Base-by-base conservation (phyloP, 1,140 invertebrate species). In the Pararge aegeria region DNA sequence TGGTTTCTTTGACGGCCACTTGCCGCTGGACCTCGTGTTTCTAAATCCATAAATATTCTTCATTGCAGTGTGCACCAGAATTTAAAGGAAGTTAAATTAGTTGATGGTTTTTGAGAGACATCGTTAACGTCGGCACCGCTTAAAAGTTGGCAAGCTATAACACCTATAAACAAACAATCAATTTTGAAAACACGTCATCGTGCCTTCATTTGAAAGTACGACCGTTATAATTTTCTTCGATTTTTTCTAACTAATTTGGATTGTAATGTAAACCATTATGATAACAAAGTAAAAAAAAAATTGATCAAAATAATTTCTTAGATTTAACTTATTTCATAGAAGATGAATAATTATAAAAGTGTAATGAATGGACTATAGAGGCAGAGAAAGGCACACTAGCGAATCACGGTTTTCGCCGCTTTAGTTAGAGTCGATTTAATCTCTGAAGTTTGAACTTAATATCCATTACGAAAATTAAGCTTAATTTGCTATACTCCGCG, bases 1-100 rank as follows among this genome's bases (percentile, higher is more conserved):
- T 68, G 63, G 62, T 42, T 59, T 51, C 63, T 65, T 68, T 68
- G 62, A 65, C 37, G 51, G 37, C 53, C 55, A 64, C 58, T 61
- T 51, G 56, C 55, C 66, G 66, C 55, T 46, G 55, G 29, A 38
- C 57, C 27, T 52, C 40, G 49, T 42, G 48, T 55, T 34, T 55
- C 37, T 34, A 42, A 55, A 60, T 56, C 24, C 59, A 49, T 61
- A 55, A 55, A 55, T 61, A 55, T 61, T 30, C 44, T 61, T 5
- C 54, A 38, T 49, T 61, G 16, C 37, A 40, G 15, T 10, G 54
- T 18, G 10, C 19, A 55, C 27, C 1, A 15, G 10, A 40, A 34
- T 3, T 34, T 12, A 48, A 37, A 30, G 19, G 27, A 27, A 27
- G 12, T 20, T 46, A n/a, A n/a, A n/a, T 21, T 21, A 49, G 27